phyloP scores from a whole-genome alignment of 2,888 invertebrate genomes.

The Crossocerus cetratus region DNA sequence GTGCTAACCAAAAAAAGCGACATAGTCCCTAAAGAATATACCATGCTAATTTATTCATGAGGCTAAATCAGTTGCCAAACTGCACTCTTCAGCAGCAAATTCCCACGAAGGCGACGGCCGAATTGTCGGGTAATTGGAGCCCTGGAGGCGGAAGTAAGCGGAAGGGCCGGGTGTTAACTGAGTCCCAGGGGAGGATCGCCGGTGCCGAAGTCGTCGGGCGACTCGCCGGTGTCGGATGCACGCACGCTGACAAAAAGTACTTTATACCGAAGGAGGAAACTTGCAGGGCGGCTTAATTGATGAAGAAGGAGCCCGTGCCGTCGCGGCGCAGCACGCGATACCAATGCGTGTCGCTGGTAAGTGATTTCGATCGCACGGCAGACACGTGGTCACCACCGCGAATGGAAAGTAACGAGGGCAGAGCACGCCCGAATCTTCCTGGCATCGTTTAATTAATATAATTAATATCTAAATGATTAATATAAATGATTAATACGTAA shows the following conservation, averaged over 20 bases:
- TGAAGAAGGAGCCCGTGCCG: conserved; percentile 42
- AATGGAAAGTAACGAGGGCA: conserved; percentile 18
- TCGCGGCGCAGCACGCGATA: conserved; percentile 35
- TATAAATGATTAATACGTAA: too few species aligned
- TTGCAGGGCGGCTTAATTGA: conserved; percentile 54
- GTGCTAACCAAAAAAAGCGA: too few species aligned
- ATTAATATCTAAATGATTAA: too few species aligned
- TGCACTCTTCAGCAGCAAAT: too few species aligned
- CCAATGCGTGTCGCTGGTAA: conserved; percentile 25
- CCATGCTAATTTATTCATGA: too few species aligned
- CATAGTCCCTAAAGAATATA: too few species aligned
- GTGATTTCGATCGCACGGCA: conserved; percentile 30
- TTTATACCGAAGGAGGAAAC: conserved; percentile 46
- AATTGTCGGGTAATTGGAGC: too few species aligned
- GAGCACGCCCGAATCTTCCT: too few species aligned
- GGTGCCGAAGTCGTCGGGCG: not conserved
- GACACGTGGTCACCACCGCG: conserved; percentile 5
- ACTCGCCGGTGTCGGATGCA: conserved; percentile 26
- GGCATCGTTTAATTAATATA: too few species aligned
- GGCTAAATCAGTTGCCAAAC: too few species aligned
- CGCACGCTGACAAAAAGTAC: conserved; percentile 36
- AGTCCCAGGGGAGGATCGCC: not conserved
- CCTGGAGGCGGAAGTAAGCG: not conserved
- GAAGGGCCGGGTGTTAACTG: not conserved
- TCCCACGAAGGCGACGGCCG: too few species aligned